Conservation (phyloP, 2,113 vertebrate species). For the Megaptera novaeangliae region DNA sequence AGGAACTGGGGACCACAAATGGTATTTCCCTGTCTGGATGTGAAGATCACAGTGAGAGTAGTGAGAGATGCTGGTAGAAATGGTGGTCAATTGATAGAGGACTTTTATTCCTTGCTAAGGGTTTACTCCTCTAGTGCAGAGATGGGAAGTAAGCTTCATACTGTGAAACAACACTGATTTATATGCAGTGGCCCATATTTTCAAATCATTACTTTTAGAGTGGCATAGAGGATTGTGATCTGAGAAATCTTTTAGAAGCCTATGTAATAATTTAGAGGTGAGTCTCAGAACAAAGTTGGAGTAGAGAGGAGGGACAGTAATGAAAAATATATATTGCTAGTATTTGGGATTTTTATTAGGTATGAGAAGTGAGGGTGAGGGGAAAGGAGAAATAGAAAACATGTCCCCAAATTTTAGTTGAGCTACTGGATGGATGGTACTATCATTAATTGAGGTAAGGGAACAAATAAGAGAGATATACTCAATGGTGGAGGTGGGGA, state of each 20-base stretch:
- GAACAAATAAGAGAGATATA: not conserved
- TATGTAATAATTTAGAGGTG: not conserved
- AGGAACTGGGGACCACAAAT: not conserved
- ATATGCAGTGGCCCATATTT: not conserved
- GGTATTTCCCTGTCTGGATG: not conserved
- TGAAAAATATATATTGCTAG: not conserved
- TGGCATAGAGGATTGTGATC: not conserved
- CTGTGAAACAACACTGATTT: not conserved
- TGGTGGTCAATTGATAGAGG: not conserved
- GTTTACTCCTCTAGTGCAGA: not conserved
- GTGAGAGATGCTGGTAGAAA: not conserved
- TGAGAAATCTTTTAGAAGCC: not conserved
- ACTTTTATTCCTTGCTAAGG: not conserved
- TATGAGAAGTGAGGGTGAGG: not conserved
- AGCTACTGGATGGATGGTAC: not conserved
- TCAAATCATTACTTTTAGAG: not conserved
- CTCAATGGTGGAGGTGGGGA: not conserved
- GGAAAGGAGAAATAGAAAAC: not conserved
- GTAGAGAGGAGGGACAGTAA: not conserved
- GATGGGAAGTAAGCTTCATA: not conserved
- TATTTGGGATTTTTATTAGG: not conserved
- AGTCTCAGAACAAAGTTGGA: not conserved
- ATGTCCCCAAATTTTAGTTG: not conserved
- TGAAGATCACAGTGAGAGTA: not conserved
- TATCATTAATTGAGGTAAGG: not conserved